phyloP scores from a whole-genome alignment of 2,888 invertebrate genomes.

The Tricholauxania praeusta region DNA sequence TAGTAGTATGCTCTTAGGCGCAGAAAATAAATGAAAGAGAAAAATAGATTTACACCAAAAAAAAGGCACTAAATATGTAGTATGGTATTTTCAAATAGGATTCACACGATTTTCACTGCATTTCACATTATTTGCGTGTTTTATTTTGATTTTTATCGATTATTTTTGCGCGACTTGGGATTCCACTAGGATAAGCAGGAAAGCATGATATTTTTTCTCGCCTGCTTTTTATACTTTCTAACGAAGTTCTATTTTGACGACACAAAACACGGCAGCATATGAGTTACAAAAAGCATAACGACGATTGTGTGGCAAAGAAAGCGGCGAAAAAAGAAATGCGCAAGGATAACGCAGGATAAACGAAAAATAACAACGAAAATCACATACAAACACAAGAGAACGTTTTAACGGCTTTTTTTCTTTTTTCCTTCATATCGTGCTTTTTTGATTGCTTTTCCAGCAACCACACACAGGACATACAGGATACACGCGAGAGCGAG shows the following conservation, averaged over 20 bases:
- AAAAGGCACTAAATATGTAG: background rate
- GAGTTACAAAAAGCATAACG: background rate
- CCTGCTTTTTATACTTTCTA: background rate
- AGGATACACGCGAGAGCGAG: no score
- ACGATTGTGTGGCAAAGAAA: background rate
- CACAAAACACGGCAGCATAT: conserved; percentile 10
- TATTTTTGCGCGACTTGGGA: conserved; percentile 20
- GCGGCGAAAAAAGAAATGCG: conserved; percentile 13
- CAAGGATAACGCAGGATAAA: conserved; percentile 5
- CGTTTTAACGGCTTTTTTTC: no score
- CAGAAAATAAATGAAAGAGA: no score
- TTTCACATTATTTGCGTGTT: background rate
- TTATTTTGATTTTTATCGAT: conserved; percentile 29
- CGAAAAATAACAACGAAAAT: background rate
- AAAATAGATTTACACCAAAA: no score
- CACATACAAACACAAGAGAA: background rate
- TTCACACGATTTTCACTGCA: conserved; percentile 2
- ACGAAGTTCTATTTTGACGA: conserved; percentile 17
- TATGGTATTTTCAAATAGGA: background rate
- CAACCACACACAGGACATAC: background rate
- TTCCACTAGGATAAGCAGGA: conserved; percentile 9
- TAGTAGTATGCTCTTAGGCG: no score
- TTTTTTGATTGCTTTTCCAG: no score
- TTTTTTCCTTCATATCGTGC: no score
- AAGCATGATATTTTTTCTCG: conserved; percentile 9